Conservation (phyloP, 2,797 vertebrate genomes). For the Buceros bicornis region DNA sequence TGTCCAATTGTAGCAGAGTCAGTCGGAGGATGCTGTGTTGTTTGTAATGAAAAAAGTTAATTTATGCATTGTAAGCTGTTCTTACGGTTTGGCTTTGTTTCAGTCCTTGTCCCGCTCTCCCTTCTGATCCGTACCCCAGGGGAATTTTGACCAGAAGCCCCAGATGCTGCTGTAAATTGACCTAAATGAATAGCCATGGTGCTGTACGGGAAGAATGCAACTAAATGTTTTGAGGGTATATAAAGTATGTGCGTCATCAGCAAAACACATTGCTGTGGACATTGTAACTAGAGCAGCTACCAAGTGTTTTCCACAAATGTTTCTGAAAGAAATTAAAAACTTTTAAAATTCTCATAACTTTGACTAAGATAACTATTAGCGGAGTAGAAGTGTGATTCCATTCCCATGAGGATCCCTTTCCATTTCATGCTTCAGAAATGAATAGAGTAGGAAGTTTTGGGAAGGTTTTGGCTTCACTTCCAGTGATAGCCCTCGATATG, state of each 20-base stretch:
- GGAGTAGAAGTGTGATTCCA: neutral
- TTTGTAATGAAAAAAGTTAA: neutral
- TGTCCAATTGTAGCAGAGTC: neutral
- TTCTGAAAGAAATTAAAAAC: neutral
- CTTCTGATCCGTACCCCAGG: neutral
- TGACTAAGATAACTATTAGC: neutral
- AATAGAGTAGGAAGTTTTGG: neutral
- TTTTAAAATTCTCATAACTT: neutral
- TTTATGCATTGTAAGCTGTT: neutral
- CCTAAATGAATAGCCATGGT: neutral
- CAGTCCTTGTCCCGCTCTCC: neutral
- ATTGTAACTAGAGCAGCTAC: neutral
- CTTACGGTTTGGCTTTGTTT: neutral
- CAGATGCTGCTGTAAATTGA: neutral
- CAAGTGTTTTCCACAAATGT: neutral
- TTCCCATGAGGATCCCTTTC: neutral
- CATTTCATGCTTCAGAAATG: neutral
- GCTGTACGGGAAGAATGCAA: neutral
- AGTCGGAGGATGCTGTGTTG: neutral
- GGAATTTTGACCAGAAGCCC: neutral
- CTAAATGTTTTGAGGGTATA: neutral
- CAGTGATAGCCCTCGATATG: neutral
- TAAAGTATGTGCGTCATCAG: neutral
- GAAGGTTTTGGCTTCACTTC: neutral
- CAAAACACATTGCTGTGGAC: neutral